Evolutionary conservation across 2,888 invertebrate species (phyloP).

Genomic region (Dolichomitus sp.): DNA sequence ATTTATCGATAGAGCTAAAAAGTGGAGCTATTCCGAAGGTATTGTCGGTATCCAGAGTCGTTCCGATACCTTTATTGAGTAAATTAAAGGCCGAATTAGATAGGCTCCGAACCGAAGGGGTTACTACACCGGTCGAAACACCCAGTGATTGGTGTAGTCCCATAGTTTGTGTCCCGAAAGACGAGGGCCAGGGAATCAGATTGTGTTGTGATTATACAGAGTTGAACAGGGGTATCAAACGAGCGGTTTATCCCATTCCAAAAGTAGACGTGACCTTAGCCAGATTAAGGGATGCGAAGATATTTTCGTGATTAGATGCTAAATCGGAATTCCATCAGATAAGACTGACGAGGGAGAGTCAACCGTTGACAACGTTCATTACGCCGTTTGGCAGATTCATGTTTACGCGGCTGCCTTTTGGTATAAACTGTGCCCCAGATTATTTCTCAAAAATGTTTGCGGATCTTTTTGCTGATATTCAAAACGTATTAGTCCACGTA

Average conservation of each 20-base stretch:
- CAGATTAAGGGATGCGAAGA: conserved; percentile 67
- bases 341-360: conserved; percentile 59
- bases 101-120: conserved; percentile 70
- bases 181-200: conserved; percentile 16
- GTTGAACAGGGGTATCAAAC: conserved; percentile 70
- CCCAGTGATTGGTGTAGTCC: conserved; percentile 81
- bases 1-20: conserved; percentile 73
- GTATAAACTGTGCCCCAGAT: conserved; percentile 58
- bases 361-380: conserved; percentile 68
- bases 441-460: conserved; percentile 36
- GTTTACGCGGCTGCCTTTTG: conserved; percentile 37
- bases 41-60: conserved; percentile 74
- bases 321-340: conserved; percentile 67
- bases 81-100: conserved; percentile 77
- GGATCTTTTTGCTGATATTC: conserved; percentile 21
- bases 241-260: conserved; percentile 72
- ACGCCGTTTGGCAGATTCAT: conserved; percentile 68
- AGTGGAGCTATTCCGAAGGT: conserved; percentile 74
- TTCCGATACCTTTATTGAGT: conserved; percentile 76
- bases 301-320: conserved; percentile 73
- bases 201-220: conserved; percentile 74
- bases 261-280: conserved; percentile 73
- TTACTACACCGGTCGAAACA: conserved; percentile 76
- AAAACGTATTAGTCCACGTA: conserved; percentile 70
- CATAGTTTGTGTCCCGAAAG: conserved; percentile 78